These are phyloP conservation scores for Cyphomyrus plagiostoma DNA, from an alignment of 2,113 vertebrate species.

Conservation along the genomic window DNA sequence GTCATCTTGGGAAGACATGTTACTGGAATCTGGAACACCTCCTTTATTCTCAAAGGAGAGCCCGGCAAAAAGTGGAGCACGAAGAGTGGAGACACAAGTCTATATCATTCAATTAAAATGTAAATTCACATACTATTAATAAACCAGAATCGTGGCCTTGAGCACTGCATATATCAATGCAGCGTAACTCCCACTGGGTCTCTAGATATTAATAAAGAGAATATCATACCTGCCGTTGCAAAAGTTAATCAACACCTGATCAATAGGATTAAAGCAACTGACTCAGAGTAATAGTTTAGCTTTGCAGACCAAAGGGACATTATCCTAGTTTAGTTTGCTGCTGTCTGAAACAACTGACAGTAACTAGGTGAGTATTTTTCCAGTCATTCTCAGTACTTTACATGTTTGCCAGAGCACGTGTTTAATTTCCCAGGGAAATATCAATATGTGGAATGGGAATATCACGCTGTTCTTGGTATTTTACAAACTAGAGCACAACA, in stretches of 20 bases:
- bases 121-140: constrained; percentile 44
- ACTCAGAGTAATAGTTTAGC: background rate
- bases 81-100: constrained; percentile 32
- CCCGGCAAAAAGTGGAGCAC: constrained; percentile 32
- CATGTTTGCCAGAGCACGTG: background rate
- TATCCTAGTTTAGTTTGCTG: background rate
- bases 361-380: background rate
- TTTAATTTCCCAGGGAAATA: background rate
- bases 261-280: constrained; percentile 30
- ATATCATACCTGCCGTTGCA: constrained; percentile 18
- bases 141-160: constrained; percentile 30
- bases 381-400: background rate
- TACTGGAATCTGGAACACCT: constrained; percentile 41
- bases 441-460: background rate
- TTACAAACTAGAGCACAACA: background rate
- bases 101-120: constrained; percentile 58
- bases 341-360: constrained; percentile 9
- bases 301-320: background rate
- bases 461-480: background rate
- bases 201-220: constrained; percentile 32
- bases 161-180: constrained; percentile 35
- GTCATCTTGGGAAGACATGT: constrained; percentile 46
- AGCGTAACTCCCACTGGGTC: constrained; percentile 26
- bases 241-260: constrained; percentile 32
- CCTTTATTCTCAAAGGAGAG: constrained; percentile 38